phyloP scores from a whole-genome alignment of 2,113 vertebrate genomes.

The Salvelinus alpinus region DNA sequence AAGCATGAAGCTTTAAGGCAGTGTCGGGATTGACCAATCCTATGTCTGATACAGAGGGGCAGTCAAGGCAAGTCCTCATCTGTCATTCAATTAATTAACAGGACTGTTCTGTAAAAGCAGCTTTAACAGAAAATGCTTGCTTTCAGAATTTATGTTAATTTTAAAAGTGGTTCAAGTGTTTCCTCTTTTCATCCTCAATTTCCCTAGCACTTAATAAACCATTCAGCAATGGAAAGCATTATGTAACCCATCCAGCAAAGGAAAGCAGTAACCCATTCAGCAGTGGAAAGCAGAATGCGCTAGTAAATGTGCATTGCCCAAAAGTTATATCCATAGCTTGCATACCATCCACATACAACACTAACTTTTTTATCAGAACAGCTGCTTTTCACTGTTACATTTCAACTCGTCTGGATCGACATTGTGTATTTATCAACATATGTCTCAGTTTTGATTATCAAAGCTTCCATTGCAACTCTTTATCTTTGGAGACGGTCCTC shows the following conservation, averaged over 20 bases:
- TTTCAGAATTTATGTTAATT: neutral
- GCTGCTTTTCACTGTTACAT: neutral
- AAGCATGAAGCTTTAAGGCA: too few species aligned
- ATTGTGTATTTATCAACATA: neutral
- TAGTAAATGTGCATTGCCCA: neutral
- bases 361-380: neutral
- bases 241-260: neutral
- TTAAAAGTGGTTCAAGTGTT: slow-evolving; percentile 1
- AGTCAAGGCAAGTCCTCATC: too few species aligned
- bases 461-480: slow-evolving; percentile 8
- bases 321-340: neutral
- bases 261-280: neutral
- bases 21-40: too few species aligned
- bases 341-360: neutral
- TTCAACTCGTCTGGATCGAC: neutral
- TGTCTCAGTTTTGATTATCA: slow-evolving; percentile 11
- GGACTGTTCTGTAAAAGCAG: neutral
- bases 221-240: neutral
- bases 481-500: slow-evolving; percentile 28
- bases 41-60: too few species aligned
- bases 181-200: neutral
- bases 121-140: too few species aligned
- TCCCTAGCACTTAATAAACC: neutral
- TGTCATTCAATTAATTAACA: neutral
- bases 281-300: neutral